Conservation (phyloP, 2,888 invertebrate genomes). For the Leptinotarsa haldemani region DNA sequence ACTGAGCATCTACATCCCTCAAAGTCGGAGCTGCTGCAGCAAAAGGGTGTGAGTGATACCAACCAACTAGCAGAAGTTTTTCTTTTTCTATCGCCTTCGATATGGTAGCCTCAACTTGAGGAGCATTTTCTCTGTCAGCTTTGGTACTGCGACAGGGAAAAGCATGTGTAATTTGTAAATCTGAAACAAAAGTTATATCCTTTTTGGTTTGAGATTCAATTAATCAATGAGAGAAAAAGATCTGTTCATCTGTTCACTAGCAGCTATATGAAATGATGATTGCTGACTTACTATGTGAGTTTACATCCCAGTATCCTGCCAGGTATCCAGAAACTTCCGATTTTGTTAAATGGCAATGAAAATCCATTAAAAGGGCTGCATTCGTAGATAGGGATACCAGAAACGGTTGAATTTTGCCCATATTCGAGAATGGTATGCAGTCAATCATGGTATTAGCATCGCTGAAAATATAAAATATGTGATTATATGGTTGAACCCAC, state of each 20-base stretch:
- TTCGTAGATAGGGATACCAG: slow-evolving; percentile 88
- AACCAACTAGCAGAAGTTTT: slow-evolving; percentile 86
- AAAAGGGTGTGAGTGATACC: slow-evolving; percentile 96
- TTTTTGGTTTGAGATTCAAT: no score
- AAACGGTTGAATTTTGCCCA: slow-evolving; percentile 94
- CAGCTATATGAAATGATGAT: neutral
- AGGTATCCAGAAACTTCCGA: slow-evolving; percentile 96
- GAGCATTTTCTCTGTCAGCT: slow-evolving; percentile 80
- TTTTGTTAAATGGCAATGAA: slow-evolving; percentile 93
- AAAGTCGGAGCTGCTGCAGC: slow-evolving; percentile 88
- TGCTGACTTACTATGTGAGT: slow-evolving; percentile 84
- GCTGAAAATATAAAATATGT: slow-evolving; percentile 69
- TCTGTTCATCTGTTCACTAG: neutral
- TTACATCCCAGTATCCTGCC: slow-evolving; percentile 95
- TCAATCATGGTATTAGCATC: slow-evolving; percentile 91
- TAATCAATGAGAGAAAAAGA: no score
- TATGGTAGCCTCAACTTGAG: slow-evolving; percentile 84
- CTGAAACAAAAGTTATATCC: slow-evolving; percentile 68
- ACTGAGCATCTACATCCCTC: slow-evolving; percentile 90
- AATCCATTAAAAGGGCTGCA: slow-evolving; percentile 87
- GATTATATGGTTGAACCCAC: neutral
- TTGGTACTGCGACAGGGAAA: slow-evolving; percentile 89
- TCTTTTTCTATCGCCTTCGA: slow-evolving; percentile 85
- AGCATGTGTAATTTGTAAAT: slow-evolving; percentile 86
- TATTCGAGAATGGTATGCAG: slow-evolving; percentile 86